Evolutionary conservation across 2,797 vertebrate species (phyloP).

Genomic region (Eupleurogrammus muticus): DNA sequence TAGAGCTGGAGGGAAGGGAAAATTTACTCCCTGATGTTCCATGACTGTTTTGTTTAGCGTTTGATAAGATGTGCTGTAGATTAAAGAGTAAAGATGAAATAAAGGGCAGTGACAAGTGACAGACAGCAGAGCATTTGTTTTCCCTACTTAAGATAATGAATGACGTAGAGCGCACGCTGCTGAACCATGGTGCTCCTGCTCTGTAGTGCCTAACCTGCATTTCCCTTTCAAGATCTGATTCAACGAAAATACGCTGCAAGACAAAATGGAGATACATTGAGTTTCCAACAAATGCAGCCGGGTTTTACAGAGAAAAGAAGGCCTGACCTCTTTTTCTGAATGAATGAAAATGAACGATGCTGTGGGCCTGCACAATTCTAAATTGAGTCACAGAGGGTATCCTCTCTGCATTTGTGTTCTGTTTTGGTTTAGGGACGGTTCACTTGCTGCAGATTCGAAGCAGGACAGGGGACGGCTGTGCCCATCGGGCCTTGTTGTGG

Average conservation of each 20-base stretch:
- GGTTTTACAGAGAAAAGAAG: constrained; percentile 47
- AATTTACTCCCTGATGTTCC: constrained; percentile 4
- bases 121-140: constrained; percentile 42
- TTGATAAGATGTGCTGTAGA: constrained; percentile 19
- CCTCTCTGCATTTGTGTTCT: constrained; percentile 57
- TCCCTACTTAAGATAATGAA: constrained; percentile 43
- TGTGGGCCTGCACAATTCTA: constrained; percentile 61
- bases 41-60: constrained; percentile 46
- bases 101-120: constrained; percentile 29
- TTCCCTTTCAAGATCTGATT: constrained; percentile 33
- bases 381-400: constrained; percentile 66
- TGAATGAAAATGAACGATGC: constrained; percentile 72
- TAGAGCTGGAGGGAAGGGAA: constrained; percentile 2
- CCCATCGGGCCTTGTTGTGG: constrained; percentile 44
- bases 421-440: constrained; percentile 72
- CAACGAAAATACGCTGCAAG: constrained; percentile 10
- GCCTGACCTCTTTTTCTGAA: constrained; percentile 72
- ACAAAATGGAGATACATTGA: constrained; percentile 56
- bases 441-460: constrained; percentile 63
- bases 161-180: constrained; percentile 12
- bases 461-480: constrained; percentile 46
- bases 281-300: constrained; percentile 43
- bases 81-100: constrained; percentile 38
- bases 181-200: constrained; percentile 21
- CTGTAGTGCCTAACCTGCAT: constrained; percentile 22